Conservation (phyloP, 2,113 vertebrate genomes). For the Bambusicola thoracicus region DNA sequence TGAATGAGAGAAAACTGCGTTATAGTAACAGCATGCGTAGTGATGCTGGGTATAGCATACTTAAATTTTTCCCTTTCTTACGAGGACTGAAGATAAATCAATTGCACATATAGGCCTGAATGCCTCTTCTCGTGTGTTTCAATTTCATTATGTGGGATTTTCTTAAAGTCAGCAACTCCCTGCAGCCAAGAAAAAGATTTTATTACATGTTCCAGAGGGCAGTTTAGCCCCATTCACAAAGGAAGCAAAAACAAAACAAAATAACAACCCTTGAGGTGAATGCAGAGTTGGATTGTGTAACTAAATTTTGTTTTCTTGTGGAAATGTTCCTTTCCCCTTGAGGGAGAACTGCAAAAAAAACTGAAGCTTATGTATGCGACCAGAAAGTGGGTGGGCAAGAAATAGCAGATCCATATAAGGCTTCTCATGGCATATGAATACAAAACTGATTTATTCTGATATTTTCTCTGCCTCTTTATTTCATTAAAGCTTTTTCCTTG, state of each 20-base stretch:
- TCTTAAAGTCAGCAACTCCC: constrained; percentile 44
- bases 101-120: not conserved
- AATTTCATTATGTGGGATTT: constrained; percentile 45
- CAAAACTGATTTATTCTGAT: constrained; percentile 30
- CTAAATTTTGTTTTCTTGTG: constrained; percentile 27
- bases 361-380: not conserved
- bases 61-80: not conserved
- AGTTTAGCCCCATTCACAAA: constrained; percentile 42
- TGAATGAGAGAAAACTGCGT: not conserved
- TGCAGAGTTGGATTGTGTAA: not conserved
- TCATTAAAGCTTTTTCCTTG: not conserved
- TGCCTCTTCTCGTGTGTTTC: constrained; percentile 1
- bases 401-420: constrained; percentile 8
- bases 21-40: not conserved
- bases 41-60: not conserved
- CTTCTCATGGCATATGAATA: not conserved
- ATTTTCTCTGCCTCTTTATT: not conserved
- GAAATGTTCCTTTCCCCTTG: constrained; percentile 25
- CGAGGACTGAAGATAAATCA: not conserved
- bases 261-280: constrained; percentile 7
- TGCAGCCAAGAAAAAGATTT: constrained; percentile 15
- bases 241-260: not conserved
- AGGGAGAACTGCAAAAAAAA: constrained; percentile 6
- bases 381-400: constrained; percentile 33
- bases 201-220: constrained; percentile 20